phyloP scores from a whole-genome alignment of 2,888 invertebrate genomes.

The Tenthredo livida region DNA sequence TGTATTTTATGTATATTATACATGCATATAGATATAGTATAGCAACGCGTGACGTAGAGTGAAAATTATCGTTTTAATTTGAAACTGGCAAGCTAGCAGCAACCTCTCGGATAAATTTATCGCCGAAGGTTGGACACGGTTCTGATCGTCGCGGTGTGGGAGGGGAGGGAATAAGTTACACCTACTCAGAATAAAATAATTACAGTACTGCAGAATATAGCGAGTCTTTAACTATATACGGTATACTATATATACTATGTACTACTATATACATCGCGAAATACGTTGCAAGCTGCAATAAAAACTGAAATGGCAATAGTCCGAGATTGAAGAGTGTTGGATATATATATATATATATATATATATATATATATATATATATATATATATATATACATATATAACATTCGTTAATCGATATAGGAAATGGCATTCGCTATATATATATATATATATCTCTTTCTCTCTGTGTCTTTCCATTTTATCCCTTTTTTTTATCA shows the following conservation, averaged over 20 bases:
- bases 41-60: not conserved
- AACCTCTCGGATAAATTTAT: constrained; percentile 19
- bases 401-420: constrained; percentile 5
- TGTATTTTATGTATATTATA: not conserved
- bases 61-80: constrained; percentile 45
- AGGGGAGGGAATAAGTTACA: not conserved
- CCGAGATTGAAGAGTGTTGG: not conserved
- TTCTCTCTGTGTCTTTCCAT: not conserved
- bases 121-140: not conserved
- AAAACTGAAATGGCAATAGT: not conserved
- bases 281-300: not conserved
- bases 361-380: not conserved
- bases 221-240: not conserved
- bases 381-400: not conserved
- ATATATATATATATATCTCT: no score
- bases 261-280: not conserved
- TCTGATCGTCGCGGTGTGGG: not conserved
- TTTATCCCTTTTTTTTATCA: not conserved
- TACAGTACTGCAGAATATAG: not conserved
- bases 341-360: not conserved
- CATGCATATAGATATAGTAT: no score
- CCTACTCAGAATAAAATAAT: not conserved
- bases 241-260: not conserved
- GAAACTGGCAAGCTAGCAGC: not conserved
- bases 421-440: not conserved